These are phyloP conservation scores for Xenopus borealis DNA, from an alignment of 2,113 vertebrate genomes.

Conservation along the genomic window DNA sequence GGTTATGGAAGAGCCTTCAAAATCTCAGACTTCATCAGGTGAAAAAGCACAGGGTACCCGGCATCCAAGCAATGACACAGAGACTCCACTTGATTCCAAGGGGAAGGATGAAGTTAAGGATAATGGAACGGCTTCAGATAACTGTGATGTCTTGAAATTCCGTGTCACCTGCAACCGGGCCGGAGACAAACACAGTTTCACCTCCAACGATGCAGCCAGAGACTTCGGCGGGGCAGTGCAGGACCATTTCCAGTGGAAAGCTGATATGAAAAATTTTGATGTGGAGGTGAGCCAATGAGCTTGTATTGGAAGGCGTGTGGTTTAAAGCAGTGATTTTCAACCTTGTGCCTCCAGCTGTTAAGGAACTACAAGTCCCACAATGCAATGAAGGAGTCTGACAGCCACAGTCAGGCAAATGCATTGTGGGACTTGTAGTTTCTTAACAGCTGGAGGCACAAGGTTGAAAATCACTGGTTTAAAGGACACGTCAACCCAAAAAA, in stretches of 20 bases:
- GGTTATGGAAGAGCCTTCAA: neutral
- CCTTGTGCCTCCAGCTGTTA: too few relatives aligned
- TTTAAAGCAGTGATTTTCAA: too few relatives aligned
- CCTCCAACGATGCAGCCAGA: constrained; percentile 90
- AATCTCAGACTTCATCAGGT: neutral
- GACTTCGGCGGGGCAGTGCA: constrained; percentile 94
- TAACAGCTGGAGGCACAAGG: too few relatives aligned
- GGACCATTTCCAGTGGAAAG: constrained; percentile 94
- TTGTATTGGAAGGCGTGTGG: neutral
- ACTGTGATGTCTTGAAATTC: constrained; percentile 73
- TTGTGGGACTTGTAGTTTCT: too few relatives aligned
- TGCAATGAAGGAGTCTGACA: too few relatives aligned
- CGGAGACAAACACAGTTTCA: constrained; percentile 90
- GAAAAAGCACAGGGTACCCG: neutral
- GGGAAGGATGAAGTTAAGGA: constrained; percentile 4
- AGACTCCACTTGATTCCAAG: neutral
- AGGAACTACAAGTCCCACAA: too few relatives aligned
- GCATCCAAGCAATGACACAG: neutral
- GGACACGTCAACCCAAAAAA: too few relatives aligned
- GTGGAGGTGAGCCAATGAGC: constrained; percentile 75
- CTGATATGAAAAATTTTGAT: constrained; percentile 97
- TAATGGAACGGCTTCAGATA: neutral
- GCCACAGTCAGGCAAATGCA: too few relatives aligned
- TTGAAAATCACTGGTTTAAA: too few relatives aligned
- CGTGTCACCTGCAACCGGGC: constrained; percentile 92